Evolutionary conservation across 2,797 vertebrate genomes (phyloP).

Genomic region (Peromyscus melanophrys): DNA sequence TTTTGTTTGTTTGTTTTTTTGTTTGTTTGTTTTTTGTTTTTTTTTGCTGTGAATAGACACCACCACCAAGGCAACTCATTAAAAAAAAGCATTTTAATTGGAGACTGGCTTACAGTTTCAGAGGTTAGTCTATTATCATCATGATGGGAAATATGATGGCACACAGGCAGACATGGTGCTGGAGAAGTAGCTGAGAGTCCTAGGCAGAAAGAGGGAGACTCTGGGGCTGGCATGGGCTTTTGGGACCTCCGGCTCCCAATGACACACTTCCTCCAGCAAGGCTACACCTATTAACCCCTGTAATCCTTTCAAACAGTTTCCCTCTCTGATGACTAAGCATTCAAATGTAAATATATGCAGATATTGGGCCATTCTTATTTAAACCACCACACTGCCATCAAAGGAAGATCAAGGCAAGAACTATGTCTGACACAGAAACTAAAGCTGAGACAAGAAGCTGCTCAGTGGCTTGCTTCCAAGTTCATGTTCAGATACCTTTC

Average conservation of each 20-base stretch:
- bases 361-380: not conserved
- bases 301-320: not conserved
- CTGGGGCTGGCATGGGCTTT: not conserved
- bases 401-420: not conserved
- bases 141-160: rapidly evolving
- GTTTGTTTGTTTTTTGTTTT: too few species aligned
- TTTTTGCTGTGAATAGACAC: not conserved
- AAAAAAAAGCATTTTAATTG: not conserved
- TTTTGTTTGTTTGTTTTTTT: not conserved
- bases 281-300: not conserved
- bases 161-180: not conserved
- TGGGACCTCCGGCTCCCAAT: not conserved
- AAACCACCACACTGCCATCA: not conserved
- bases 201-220: not conserved
- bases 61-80: not conserved
- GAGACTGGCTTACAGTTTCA: not conserved
- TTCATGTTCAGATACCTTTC: not conserved
- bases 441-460: not conserved
- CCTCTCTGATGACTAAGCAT: not conserved
- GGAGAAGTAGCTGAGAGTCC: not conserved
- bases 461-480: not conserved
- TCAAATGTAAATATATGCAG: not conserved
- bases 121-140: not conserved
- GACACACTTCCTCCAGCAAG: not conserved
- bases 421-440: too few species aligned